Evolutionary conservation across 2,888 invertebrate species (phyloP), one percentile per base, ranked within the genome.

Genomic region (Chrysotoxum bicinctum): DNA sequence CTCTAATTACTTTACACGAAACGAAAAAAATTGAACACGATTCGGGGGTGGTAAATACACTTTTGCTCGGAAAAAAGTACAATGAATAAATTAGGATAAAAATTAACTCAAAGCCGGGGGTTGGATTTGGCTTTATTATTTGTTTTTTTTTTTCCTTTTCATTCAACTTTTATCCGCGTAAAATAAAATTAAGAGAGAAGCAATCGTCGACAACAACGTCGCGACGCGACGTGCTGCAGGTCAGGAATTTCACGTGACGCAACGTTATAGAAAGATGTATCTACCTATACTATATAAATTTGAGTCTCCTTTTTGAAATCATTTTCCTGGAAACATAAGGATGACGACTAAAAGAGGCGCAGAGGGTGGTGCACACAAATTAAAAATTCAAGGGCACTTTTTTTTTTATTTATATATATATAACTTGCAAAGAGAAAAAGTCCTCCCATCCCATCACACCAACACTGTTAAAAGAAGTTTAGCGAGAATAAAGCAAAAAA

Each of bases 41-140:
- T 52, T 66, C 52, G 70, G 16, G 68, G 81, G 54, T 72, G 76
- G 76, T 45, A 69, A 69, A 62, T 73, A 74, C 85, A 77, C 68
- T 81, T 84, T 85, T 77, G 10, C 72, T 76, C 73, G 76, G 56
- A 69, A 85, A 85, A 85, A 85, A 64, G 68, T 73, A 73, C 52
- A 85, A 81, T 77, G 85, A 85, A 85, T 85, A 85, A 85, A 85
- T 85, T 85, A 85, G 81, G 81, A 85, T 81, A 40, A 85, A 81
- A 85, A 85, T 85, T 85, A 81, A 76, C 85, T 77, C 81, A 85
- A 68, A 69, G 54, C 75, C 58, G 56, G 72, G 84, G 85, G 85
- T 81, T 45, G 76, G 78, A 70, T 66, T 52, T 35, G 69, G 37
- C 37, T 26, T 48, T 76, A 68, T 74, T 76, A 72, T 60, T 60